Evolutionary conservation across 2,113 vertebrate species (phyloP), one percentile per base, ranked within the genome.

Genomic region (Oncorhynchus gorbuscha): DNA sequence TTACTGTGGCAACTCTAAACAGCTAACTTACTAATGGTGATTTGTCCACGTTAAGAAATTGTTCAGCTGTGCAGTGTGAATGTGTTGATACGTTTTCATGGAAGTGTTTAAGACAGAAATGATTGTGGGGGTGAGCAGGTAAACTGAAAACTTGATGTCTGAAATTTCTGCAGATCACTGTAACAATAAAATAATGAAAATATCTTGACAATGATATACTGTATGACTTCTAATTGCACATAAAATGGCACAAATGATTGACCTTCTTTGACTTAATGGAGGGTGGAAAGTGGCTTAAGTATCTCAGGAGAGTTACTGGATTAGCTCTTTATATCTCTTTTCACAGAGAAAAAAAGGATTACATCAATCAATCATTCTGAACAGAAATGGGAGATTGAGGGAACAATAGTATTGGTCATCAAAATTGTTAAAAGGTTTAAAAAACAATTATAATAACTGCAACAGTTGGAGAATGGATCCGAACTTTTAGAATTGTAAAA

Each of bases 171-270:
- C 14, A 61, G 20, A 20, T 61, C n/a, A 20, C 59, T 61, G 6
- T n/a, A n/a, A 61, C 59, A 61, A 61, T 61, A 7, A n/a, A 61
- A 61, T 61, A 9, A 18, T 58, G 12, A 58, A 58, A 58, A 58
- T 4, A 4, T 58, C 51, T 58, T 28, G 67, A 48, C 24, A 55
- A 66, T 81, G 73, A 80, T 71, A 39, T 9, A 39, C 39, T 39
- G 66, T 78, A 74, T 76, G 67, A 69, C 55, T 28, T 58, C 45
- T 76, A 81, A 83, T 78, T 81, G 79, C 75, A 69, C 75, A 69
- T 66, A 71, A 73, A 16, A 35, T 70, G 68, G 65, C 75, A 39
- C 73, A 71, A 80, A 80, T 74, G 18, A 59, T 69, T 61, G 64
- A 69, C 81, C 77, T 69, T 76, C 71, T 73, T 71, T 65, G 68